phyloP scores from a whole-genome alignment of 2,113 vertebrate species.

The Ceyx margarethae region DNA sequence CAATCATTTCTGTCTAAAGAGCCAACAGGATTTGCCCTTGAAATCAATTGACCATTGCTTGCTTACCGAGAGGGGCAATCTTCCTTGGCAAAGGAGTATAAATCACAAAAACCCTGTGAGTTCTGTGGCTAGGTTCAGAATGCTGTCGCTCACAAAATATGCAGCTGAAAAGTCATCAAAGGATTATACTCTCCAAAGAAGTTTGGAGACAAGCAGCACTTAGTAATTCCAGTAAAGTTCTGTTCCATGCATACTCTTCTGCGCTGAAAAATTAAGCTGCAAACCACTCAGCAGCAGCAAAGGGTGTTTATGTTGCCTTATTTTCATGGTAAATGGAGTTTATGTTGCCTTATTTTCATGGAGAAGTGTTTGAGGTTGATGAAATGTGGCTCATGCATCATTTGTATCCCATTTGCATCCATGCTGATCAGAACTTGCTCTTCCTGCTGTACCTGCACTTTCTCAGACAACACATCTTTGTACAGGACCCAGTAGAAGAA shows the following conservation, averaged over 20 bases:
- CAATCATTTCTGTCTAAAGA: slow-evolving; percentile 73
- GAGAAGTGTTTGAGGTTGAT: slow-evolving; percentile 44
- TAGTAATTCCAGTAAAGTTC: slow-evolving; percentile 27
- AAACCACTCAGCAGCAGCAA: slow-evolving; percentile 17
- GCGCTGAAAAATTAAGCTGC: slow-evolving; percentile 1
- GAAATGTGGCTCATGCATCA: slow-evolving; percentile 18
- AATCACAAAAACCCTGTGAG: slow-evolving; percentile 71
- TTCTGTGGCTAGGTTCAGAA: slow-evolving; percentile 66
- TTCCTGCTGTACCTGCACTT: neutral
- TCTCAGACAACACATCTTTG: neutral
- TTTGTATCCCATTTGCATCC: slow-evolving; percentile 23
- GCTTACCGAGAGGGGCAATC: slow-evolving; percentile 70
- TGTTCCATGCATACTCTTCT: neutral
- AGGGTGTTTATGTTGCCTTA: slow-evolving; percentile 4
- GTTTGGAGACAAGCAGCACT: slow-evolving; percentile 31
- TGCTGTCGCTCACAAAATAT: slow-evolving; percentile 34
- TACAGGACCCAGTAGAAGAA: neutral
- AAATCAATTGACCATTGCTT: slow-evolving; percentile 77
- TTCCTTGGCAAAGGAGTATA: slow-evolving; percentile 65
- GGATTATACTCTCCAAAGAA: slow-evolving; percentile 49
- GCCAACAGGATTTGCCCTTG: slow-evolving; percentile 61
- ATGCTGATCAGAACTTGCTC: neutral
- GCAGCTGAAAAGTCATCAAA: slow-evolving; percentile 71
- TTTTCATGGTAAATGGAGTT: slow-evolving; percentile 22
- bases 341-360: slow-evolving; percentile 46